Evolutionary conservation across 1,140 invertebrate genomes (phyloP).

Genomic region (Apis cerana): DNA sequence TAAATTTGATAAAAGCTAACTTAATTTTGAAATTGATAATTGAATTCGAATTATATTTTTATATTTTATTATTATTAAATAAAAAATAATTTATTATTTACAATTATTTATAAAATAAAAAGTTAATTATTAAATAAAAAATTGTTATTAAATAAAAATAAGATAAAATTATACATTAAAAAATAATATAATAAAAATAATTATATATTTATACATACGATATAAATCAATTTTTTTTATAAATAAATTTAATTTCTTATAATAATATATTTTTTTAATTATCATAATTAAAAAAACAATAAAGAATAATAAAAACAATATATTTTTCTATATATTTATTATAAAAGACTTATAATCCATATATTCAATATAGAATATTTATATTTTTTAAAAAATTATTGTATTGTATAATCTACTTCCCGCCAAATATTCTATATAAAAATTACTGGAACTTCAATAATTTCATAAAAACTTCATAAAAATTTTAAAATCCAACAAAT

Average conservation of each 20-base stretch:
- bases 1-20: too few species aligned
- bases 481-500: not conserved
- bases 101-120: not conserved
- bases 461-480: not conserved
- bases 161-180: not conserved
- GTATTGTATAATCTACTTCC: not conserved
- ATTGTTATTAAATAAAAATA: not conserved
- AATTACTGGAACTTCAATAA: not conserved
- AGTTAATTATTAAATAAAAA: not conserved
- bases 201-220: not conserved
- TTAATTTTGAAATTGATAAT: too few species aligned
- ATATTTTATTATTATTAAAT: not conserved
- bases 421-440: not conserved
- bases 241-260: not conserved
- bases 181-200: not conserved
- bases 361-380: not conserved
- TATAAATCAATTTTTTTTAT: too few species aligned
- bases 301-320: not conserved
- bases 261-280: not conserved
- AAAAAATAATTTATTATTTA: not conserved
- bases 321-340: not conserved
- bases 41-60: not conserved
- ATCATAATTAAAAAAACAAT: not conserved
- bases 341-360: not conserved
- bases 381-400: not conserved